Conservation (phyloP, 2,888 invertebrate species). For the Tipula lateralis region DNA sequence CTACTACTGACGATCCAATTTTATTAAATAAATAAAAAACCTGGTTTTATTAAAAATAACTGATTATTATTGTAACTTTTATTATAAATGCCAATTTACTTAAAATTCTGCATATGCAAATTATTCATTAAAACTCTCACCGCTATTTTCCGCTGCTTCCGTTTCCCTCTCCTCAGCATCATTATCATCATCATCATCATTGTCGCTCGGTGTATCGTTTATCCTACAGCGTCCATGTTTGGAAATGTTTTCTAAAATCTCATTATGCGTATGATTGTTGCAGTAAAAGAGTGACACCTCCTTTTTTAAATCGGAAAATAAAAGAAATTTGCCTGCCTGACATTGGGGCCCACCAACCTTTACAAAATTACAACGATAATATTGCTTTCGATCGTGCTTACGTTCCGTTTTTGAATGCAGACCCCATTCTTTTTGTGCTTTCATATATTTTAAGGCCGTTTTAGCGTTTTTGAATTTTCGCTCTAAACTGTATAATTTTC, state of each 20-base stretch:
- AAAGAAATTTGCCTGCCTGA: not conserved
- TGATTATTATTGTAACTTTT: not conserved
- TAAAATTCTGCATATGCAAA: not conserved
- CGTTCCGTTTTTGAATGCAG: not conserved
- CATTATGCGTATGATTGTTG: not conserved
- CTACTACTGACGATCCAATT: not conserved
- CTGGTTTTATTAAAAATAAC: constrained; percentile 3
- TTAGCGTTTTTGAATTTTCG: not conserved
- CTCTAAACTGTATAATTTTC: not conserved
- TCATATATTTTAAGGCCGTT: not conserved
- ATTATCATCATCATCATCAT: not conserved
- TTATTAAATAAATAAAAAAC: not conserved
- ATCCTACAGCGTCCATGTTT: not conserved
- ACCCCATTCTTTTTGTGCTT: not conserved
- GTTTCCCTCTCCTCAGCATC: not conserved
- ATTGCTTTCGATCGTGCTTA: not conserved
- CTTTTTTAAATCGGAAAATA: not conserved
- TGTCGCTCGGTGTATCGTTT: too few species aligned
- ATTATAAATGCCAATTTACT: not conserved
- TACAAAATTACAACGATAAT: not conserved
- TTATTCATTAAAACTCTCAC: not conserved
- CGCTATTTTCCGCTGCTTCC: not conserved
- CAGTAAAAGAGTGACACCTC: not conserved
- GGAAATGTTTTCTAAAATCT: not conserved
- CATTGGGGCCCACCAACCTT: not conserved